phyloP scores from a whole-genome alignment of 37 sponge, comb jelly and placozoan species.

The Cladorhizidae sp. region DNA sequence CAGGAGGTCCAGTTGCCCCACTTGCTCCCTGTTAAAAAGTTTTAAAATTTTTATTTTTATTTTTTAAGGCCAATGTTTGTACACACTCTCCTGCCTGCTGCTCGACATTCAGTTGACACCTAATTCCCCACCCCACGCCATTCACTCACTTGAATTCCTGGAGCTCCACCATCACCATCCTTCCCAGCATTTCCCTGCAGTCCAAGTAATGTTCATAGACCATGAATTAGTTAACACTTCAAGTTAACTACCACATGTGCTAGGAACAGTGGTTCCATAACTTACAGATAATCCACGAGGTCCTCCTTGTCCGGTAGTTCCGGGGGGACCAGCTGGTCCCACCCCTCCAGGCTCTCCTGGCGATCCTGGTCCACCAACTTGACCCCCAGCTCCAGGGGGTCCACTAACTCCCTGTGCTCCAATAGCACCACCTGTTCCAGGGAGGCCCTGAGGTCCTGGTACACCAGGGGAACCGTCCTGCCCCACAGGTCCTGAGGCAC shows the following conservation, averaged over 20 bases:
- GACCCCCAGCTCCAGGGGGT: conserved; percentile 21
- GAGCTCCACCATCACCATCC: conserved; percentile 41
- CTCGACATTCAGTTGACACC: no score
- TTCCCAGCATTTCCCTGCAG: conserved; percentile 23
- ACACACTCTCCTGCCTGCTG: no score
- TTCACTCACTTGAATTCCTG: conserved; percentile 15
- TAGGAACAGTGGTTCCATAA: no score
- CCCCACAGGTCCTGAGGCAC: neutral
- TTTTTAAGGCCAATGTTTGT: no score
- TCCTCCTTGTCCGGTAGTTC: conserved; percentile 47
- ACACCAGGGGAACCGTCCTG: conserved; percentile 25
- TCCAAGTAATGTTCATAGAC: no score
- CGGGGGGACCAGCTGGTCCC: conserved; percentile 23
- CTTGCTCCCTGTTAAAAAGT: conserved; percentile 24
- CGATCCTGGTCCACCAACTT: neutral
- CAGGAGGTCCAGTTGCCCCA: conserved; percentile 53
- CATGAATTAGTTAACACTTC: no score
- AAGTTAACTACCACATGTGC: no score
- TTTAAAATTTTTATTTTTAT: no score
- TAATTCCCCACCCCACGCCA: no score
- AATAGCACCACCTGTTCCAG: conserved; percentile 23
- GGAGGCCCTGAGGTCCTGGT: conserved; percentile 3
- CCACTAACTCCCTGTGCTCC: conserved; percentile 25
- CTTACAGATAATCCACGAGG: conserved; percentile 27
- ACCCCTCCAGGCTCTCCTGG: conserved; percentile 10